Conservation (phyloP, 2,888 invertebrate species). For the Drosophila kuntzei region DNA sequence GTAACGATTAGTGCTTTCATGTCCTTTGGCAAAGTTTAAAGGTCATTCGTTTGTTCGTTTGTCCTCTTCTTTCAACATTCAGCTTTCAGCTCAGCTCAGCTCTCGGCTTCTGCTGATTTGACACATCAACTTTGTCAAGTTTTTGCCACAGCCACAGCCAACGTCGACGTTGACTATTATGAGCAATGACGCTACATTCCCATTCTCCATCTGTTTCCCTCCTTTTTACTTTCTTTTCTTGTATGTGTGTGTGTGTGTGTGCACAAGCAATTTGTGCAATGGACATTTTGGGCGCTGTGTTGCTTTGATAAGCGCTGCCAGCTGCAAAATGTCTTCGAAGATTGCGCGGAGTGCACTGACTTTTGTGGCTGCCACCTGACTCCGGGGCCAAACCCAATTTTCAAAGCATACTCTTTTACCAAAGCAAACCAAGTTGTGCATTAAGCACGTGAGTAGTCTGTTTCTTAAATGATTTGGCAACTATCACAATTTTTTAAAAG, state of each 20-base stretch:
- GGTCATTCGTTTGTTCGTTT: constrained; percentile 73
- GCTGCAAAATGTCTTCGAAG: constrained; percentile 77
- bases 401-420: constrained; percentile 2
- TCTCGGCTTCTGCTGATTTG: constrained; percentile 71
- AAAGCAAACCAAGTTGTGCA: constrained; percentile 2
- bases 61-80: constrained; percentile 12
- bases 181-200: constrained; percentile 64
- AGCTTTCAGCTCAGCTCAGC: constrained; percentile 14
- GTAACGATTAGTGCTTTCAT: constrained; percentile 83
- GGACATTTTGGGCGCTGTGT: constrained; percentile 71
- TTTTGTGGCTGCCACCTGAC: constrained; percentile 53
- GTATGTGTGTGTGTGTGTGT: constrained; percentile 18
- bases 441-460: constrained; percentile 2
- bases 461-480: constrained; percentile 4
- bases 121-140: constrained; percentile 80
- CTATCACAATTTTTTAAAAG: not conserved
- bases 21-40: constrained; percentile 83
- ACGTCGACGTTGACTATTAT: constrained; percentile 64
- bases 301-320: constrained; percentile 73
- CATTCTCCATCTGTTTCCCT: constrained; percentile 8
- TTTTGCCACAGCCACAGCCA: constrained; percentile 64
- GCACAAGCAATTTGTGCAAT: constrained; percentile 75
- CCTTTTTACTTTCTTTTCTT: constrained; percentile 3
- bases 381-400: constrained; percentile 22
- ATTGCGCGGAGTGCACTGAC: constrained; percentile 74